Evolutionary conservation across 2,797 vertebrate genomes (phyloP), one percentile per base, ranked within the genome.

Genomic region (Bucorvus abyssinicus): DNA sequence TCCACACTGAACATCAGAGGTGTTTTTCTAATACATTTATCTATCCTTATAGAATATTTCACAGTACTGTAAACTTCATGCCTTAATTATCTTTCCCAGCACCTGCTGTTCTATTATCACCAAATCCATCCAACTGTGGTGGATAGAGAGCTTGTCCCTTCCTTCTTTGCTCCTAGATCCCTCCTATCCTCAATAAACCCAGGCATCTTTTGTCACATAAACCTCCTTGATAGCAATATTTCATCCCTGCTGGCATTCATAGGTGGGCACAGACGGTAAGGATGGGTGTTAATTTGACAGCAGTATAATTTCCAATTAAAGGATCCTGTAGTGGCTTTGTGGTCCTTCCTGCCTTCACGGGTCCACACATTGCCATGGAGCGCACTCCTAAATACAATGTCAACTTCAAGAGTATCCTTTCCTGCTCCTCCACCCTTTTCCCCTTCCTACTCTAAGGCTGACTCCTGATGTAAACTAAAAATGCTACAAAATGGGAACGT

Each of bases 31-130:
- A 80, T n/a, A 44, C 17, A 87, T 50, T 83, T 83, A 88, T 87
- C 79, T 29, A 32, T 61, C 20, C 38, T 68, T 71, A 57, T 5
- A 68, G 65, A 92, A 47, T 85, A 87, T 83, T 74, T 91, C 49
- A 79, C 55, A 84, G n/a, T n/a, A 59, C 21, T 64, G 22, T 76
- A 83, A 94, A 83, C n/a, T 61, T 84, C 74, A 87, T 6, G 1
- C 19, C 44, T 95, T 93, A 86, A 90, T 95, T 95, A 83, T 55
- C 84, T 87, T 84, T 74, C 36, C 20, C 22, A 89, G 52, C 50
- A 89, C 40, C 74, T 90, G 67, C 57, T 87, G 38, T 55, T 94
- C 55, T 78, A 13, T 76, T 87, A 65, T 34, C 83, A 83, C 13
- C 38, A 49, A 88, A 85, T 8, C 8, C 32, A 69, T 36, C 21